These are phyloP conservation scores for Phalanger gymnotis DNA, from an alignment of 2,797 vertebrate genomes.

Conservation along the genomic window DNA sequence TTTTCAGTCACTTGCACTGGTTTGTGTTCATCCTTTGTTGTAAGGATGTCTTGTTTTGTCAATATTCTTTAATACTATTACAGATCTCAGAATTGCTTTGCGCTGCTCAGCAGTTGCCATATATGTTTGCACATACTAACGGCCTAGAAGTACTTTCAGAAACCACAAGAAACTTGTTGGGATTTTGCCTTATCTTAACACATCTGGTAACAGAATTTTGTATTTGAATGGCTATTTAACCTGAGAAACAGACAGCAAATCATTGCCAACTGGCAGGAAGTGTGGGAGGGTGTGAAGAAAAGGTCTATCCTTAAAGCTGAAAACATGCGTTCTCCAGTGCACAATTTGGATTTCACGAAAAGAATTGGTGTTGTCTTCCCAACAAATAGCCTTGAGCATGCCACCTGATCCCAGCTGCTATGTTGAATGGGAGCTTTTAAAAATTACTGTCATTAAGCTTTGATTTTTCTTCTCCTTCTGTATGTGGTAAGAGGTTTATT, in stretches of 20 bases:
- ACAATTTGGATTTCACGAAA: neutral
- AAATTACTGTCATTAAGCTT: conserved; percentile 16
- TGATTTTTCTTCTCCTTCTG: conserved; percentile 5
- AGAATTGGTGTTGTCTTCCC: neutral
- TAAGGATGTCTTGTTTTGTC: conserved; percentile 36
- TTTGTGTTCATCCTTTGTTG: conserved; percentile 59
- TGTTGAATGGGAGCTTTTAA: conserved; percentile 18
- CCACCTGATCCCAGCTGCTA: neutral
- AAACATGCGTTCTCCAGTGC: neutral
- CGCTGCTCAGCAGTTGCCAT: conserved; percentile 45
- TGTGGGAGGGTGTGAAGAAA: neutral
- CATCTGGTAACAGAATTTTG: conserved; percentile 41
- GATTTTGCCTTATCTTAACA: conserved; percentile 15
- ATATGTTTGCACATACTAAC: conserved; percentile 43
- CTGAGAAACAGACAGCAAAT: conserved; percentile 25
- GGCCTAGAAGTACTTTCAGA: conserved; percentile 22
- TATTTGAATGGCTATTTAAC: conserved; percentile 40
- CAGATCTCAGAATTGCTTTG: conserved; percentile 43
- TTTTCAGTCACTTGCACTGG: conserved; percentile 39
- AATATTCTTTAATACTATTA: conserved; percentile 46
- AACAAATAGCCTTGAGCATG: neutral
- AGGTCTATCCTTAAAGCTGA: neutral
- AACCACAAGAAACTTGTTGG: conserved; percentile 43
- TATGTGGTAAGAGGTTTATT: conserved; percentile 53
- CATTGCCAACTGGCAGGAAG: neutral